Evolutionary conservation across 2,797 vertebrate genomes (phyloP).

Genomic region (Acipenser transmontanus): DNA sequence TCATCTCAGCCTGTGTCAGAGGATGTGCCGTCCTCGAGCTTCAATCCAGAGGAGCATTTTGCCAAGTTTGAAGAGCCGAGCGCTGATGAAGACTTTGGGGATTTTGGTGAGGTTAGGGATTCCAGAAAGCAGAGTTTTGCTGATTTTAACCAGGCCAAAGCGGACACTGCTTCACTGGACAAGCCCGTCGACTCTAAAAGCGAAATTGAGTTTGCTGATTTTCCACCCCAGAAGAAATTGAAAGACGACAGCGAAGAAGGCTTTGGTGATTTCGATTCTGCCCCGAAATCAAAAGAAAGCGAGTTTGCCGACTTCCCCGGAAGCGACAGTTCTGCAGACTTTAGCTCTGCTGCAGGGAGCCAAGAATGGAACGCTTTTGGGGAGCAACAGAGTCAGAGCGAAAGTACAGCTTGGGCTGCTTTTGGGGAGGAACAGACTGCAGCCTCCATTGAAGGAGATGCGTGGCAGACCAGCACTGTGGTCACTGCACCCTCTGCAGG

Average conservation of each 20-base stretch:
- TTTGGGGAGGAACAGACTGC: conserved; percentile 59
- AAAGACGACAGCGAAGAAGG: conserved; percentile 39
- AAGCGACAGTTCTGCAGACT: conserved; percentile 89
- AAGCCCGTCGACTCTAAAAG: conserved; percentile 40
- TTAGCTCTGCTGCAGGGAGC: conserved; percentile 75
- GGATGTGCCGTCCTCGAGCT: conserved; percentile 44
- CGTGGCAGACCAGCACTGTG: conserved; percentile 51
- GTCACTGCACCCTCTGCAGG: conserved; percentile 30
- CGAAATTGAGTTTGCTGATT: conserved; percentile 33
- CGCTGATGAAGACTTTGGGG: conserved; percentile 48
- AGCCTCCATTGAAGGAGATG: conserved; percentile 48
- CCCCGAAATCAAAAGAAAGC: conserved; percentile 45
- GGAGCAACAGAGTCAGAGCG: conserved; percentile 31
- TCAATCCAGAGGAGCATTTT: conserved; percentile 58
- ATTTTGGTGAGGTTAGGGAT: conserved; percentile 51
- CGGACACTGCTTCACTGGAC: conserved; percentile 20
- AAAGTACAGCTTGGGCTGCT: conserved; percentile 73
- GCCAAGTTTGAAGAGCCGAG: conserved; percentile 35
- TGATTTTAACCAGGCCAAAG: conserved; percentile 12
- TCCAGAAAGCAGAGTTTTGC: conserved; percentile 30
- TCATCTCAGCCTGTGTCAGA: conserved; percentile 41
- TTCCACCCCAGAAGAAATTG: neutral
- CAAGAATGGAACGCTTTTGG: conserved; percentile 18
- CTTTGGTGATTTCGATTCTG: conserved; percentile 76
- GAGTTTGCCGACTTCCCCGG: conserved; percentile 60